A percentile compares a stretch with the other conserved stretches of the same genome.
phyloP scores from a whole-genome alignment of 2,888 invertebrate genomes.

The Aspidapion aeneum region DNA sequence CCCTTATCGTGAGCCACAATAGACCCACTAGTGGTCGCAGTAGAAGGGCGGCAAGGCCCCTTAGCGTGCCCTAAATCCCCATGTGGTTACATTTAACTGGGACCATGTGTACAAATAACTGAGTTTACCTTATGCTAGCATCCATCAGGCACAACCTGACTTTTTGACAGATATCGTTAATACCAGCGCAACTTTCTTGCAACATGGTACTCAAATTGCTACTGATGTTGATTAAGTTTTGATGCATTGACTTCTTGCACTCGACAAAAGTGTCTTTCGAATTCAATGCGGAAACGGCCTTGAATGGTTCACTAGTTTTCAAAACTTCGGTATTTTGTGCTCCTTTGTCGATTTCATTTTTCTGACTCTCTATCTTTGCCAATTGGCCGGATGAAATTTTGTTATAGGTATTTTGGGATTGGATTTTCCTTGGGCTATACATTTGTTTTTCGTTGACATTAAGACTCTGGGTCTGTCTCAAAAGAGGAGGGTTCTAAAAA shows the following conservation, averaged over 20 bases:
- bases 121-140: constrained; percentile 12
- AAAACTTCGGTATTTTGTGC: no score
- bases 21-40: no score
- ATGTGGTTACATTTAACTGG: no score
- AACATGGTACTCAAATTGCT: constrained; percentile 32
- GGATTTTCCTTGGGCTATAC: background rate
- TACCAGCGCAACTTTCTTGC: constrained; percentile 31
- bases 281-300: background rate
- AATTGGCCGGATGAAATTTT: background rate
- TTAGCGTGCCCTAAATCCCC: no score
- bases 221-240: constrained; percentile 30
- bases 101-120: no score
- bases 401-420: background rate
- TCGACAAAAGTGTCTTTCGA: constrained; percentile 7
- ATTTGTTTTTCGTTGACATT: background rate
- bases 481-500: no score
- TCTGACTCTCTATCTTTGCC: background rate
- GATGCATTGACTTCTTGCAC: constrained; percentile 29
- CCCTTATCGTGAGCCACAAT: no score
- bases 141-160: constrained; percentile 31
- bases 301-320: background rate
- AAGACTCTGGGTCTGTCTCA: background rate
- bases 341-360: no score
- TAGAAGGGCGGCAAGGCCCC: no score
- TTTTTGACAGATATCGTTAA: constrained; percentile 34